A percentile compares a stretch with the other conserved stretches of the same genome.
phyloP scores from a whole-genome alignment of 2,113 vertebrate species.

The Turdus rufiventris region DNA sequence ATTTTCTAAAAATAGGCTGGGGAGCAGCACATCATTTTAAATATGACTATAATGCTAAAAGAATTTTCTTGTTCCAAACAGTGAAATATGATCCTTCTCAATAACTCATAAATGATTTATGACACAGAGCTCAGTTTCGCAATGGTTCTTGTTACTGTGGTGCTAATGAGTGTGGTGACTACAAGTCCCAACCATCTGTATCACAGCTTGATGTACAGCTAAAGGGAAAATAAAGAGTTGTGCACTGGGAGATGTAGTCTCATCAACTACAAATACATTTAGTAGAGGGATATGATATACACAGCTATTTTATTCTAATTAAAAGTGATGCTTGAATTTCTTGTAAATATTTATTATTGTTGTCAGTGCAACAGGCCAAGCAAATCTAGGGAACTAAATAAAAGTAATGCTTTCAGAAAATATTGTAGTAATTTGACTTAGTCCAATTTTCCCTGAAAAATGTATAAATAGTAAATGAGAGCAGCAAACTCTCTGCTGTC shows the following conservation, averaged over 20 bases:
- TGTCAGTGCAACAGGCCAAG: background rate
- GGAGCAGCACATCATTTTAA: background rate
- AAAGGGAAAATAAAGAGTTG: background rate
- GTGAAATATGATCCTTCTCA: background rate
- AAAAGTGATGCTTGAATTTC: background rate
- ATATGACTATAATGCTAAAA: background rate
- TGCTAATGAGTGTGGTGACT: background rate
- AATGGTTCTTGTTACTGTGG: background rate
- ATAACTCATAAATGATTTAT: background rate
- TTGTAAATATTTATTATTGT: background rate
- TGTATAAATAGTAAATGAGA: conserved; percentile 33
- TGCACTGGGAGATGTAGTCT: background rate
- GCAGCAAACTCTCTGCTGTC: conserved; percentile 19
- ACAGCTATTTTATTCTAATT: background rate
- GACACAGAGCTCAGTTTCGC: background rate
- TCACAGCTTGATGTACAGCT: background rate
- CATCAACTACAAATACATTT: background rate
- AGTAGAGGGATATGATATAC: background rate
- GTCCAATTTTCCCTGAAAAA: background rate
- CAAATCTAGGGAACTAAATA: background rate
- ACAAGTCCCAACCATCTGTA: background rate
- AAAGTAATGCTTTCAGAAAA: background rate
- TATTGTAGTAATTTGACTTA: background rate
- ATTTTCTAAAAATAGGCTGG: background rate
- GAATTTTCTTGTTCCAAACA: background rate